Base-by-base conservation (phyloP, 2,797 vertebrate genomes). In the Scyliorhinus canicula region DNA sequence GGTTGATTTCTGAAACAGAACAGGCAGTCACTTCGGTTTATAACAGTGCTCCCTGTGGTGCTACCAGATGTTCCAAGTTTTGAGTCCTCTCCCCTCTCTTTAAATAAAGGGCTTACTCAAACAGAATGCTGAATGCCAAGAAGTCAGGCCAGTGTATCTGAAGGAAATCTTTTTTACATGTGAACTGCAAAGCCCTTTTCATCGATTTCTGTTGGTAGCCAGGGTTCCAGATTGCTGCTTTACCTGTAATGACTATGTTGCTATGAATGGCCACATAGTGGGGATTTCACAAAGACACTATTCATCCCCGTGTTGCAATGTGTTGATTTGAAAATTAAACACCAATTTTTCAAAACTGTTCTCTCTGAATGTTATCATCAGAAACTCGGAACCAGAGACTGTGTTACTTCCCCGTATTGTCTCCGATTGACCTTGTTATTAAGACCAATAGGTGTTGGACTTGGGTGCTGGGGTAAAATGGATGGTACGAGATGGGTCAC, bases 61-160 rank as follows among this genome's bases (percentile, higher is more conserved):
- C 57, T 65, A 26, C 88, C 88, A 91, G 57, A 91, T 91, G 88
- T 91, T 91, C 14, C 57, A 60, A 82, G 44, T 19, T 26, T 44
- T 0, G 57, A 91, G 57, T 65, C 88, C 60, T 91, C 88, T 65
- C n/a, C 57, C 19, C n/a, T 35, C 50, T 91, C 88, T 65, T 63
- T 91, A n/a, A 91, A 91, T 91, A 91, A 91, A 91, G 88, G 60
- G 88, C 60, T 91, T 91, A 91, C 88, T 91, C 60, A 91, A 91
- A 65, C 88, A 91, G 88, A 91, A 11, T 91, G 40, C n/a, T 63
- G 24, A 91, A 91, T 44, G 60, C 57, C n/a, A 65, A 65, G n/a
- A 65, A 26, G n/a, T 91, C 35, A 24, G 88, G 65, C n/a, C 88
- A 91, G 40, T 19, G 88, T 40, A 65, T 63, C n/a, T 91, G 88